phyloP scores from a whole-genome alignment of 2,113 vertebrate genomes.

The Epinephelus lanceolatus region DNA sequence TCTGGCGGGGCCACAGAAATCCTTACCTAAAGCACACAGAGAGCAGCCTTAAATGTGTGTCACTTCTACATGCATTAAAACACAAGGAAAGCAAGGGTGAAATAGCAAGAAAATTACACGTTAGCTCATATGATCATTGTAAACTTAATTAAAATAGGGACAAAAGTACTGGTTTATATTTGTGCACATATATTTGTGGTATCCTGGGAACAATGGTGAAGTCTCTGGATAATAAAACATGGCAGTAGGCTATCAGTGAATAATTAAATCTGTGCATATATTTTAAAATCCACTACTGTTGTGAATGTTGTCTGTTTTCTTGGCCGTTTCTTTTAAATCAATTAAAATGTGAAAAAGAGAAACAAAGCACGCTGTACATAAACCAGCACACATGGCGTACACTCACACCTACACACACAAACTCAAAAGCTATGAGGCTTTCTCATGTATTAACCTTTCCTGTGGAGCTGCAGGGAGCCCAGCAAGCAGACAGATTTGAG shows the following conservation, averaged over 20 bases:
- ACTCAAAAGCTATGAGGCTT: not conserved
- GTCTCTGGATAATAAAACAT: not conserved
- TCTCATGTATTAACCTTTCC: constrained; percentile 88
- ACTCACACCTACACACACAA: not conserved
- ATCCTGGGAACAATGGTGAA: not conserved
- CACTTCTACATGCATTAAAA: not conserved
- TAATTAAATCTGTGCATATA: not conserved
- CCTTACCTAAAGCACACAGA: constrained; percentile 87
- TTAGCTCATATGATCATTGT: not conserved
- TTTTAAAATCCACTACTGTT: not conserved
- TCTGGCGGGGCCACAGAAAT: constrained; percentile 82
- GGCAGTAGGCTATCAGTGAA: not conserved
- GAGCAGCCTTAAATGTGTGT: constrained; percentile 6
- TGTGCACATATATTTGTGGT: not conserved
- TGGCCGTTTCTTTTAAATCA: not conserved
- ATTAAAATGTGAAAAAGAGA: not conserved
- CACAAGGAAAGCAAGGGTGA: not conserved
- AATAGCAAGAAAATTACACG: not conserved
- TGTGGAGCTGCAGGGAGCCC: constrained; percentile 96
- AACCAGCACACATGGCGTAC: not conserved
- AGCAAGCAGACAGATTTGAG: constrained; percentile 97
- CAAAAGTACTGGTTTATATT: not conserved
- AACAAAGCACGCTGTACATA: not conserved
- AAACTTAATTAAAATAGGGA: not conserved
- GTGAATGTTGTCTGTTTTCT: not conserved